A percentile compares a stretch with the other conserved stretches of the same genome.
Evolutionary conservation across 2,797 vertebrate genomes (phyloP).

Genomic region (Lepilemur septentrionalis): DNA sequence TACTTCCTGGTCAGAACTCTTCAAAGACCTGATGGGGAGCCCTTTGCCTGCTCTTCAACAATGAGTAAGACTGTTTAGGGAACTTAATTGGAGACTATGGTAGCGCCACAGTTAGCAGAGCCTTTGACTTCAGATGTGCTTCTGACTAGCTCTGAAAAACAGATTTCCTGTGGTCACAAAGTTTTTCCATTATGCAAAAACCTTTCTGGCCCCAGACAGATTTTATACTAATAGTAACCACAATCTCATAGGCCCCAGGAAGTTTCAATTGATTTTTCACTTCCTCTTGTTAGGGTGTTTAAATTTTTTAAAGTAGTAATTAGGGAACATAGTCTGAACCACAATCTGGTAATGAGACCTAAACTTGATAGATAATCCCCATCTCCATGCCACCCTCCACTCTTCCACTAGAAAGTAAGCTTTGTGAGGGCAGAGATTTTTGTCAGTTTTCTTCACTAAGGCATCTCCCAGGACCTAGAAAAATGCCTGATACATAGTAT

Average conservation of each 20-base stretch:
- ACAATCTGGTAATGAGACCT: background rate
- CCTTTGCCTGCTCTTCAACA: background rate
- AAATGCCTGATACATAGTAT: background rate
- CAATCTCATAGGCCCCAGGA: background rate
- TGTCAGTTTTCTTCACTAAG: background rate
- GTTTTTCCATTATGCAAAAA: background rate
- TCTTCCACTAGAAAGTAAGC: background rate
- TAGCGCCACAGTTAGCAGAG: background rate
- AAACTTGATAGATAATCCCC: background rate
- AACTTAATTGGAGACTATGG: background rate
- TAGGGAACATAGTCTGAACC: background rate
- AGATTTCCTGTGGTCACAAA: background rate
- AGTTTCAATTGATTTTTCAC: background rate
- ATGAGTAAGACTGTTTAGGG: background rate
- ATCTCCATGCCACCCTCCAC: background rate
- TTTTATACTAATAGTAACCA: background rate
- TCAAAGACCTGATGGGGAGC: background rate
- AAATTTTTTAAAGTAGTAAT: conserved; percentile 24
- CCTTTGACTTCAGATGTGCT: background rate
- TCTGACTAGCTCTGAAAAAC: background rate
- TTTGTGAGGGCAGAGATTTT: background rate
- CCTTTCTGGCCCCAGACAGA: background rate
- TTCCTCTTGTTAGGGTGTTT: background rate
- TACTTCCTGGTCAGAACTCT: background rate
- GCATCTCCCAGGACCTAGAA: background rate